Evolutionary conservation across 1,140 invertebrate species (phyloP).

Genomic region (Drosophila pseudoobscura): DNA sequence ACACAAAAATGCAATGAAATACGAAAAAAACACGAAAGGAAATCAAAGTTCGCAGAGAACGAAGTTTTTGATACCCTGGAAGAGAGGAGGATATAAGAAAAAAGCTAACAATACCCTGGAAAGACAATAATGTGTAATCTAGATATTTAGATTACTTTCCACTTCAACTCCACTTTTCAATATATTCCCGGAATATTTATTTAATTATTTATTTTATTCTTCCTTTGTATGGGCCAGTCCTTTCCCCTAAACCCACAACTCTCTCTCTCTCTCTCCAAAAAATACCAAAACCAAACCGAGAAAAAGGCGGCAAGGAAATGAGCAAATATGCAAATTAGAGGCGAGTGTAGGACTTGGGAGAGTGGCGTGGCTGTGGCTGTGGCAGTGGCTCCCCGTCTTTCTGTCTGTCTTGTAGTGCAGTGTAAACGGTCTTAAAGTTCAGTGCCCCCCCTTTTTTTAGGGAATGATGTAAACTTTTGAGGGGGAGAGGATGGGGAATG

Average conservation of each 20-base stretch:
- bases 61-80: too few species aligned
- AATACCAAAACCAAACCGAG: conserved; percentile 8
- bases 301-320: conserved; percentile 15
- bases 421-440: conserved; percentile 42
- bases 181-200: too few species aligned
- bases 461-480: conserved; percentile 42
- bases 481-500: too few species aligned
- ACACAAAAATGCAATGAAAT: conserved; percentile 13
- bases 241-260: too few species aligned
- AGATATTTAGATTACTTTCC: too few species aligned
- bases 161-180: too few species aligned
- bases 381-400: conserved; percentile 1
- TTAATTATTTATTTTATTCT: too few species aligned
- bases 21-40: conserved; percentile 2
- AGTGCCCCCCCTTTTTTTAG: conserved; percentile 5
- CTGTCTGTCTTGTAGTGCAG: conserved; percentile 35
- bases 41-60: too few species aligned
- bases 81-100: too few species aligned
- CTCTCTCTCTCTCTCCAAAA: background rate
- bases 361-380: background rate
- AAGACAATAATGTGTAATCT: too few species aligned
- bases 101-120: too few species aligned
- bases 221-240: too few species aligned
- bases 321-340: conserved; percentile 40
- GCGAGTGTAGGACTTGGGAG: conserved; percentile 9